These are phyloP conservation scores for Vulpes lagopus DNA, from an alignment of 2,113 vertebrate species.

Conservation along the genomic window DNA sequence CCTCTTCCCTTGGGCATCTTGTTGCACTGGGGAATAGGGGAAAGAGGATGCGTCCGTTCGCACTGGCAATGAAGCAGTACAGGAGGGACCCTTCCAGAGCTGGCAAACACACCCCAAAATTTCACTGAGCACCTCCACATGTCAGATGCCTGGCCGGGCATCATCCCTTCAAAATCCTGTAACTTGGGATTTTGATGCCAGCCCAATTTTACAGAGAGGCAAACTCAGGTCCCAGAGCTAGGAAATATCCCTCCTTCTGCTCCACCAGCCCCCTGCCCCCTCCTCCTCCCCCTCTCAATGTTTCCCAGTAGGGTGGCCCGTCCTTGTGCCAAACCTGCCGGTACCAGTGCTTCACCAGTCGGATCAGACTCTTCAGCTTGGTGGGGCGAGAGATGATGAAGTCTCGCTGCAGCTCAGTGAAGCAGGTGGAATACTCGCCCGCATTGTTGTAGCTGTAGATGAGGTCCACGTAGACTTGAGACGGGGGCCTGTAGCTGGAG, in stretches of 20 bases:
- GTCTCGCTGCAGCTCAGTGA: slow-evolving; percentile 78
- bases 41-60: neutral
- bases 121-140: neutral
- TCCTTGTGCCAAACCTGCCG: neutral
- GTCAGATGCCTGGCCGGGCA: neutral
- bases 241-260: neutral
- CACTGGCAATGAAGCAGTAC: too few relatives aligned
- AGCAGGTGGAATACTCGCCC: slow-evolving; percentile 74
- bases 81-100: neutral
- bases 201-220: neutral
- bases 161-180: neutral
- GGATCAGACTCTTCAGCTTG: slow-evolving; percentile 80
- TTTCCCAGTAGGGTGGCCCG: accelerated
- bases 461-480: slow-evolving; percentile 54
- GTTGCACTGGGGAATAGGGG: neutral
- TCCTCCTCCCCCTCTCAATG: too few relatives aligned
- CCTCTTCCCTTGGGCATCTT: neutral
- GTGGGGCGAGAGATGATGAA: slow-evolving; percentile 60
- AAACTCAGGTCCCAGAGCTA: neutral
- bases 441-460: neutral
- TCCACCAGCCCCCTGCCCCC: neutral
- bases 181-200: too few relatives aligned
- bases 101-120: neutral
- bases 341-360: slow-evolving; percentile 81
- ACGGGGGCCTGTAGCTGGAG: neutral